Conservation (phyloP, 2,113 vertebrate genomes). For the Apeltes quadracus region DNA sequence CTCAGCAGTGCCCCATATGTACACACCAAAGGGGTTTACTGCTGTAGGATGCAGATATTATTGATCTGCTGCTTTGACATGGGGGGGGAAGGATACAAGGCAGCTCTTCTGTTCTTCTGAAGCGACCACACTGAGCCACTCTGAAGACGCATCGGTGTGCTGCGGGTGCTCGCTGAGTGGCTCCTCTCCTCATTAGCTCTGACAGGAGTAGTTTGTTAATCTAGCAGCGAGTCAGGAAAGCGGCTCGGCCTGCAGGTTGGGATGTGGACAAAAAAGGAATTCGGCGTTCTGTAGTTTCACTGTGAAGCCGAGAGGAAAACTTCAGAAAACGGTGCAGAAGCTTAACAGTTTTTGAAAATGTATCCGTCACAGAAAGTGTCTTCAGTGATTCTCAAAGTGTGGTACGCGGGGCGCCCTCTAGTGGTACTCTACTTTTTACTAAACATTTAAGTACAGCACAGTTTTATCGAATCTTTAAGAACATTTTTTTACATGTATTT, state of each 20-base stretch:
- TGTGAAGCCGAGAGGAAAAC: background rate
- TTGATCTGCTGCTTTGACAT: slow-evolving; percentile 47
- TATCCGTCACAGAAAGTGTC: slow-evolving; percentile 28
- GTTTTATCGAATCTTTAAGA: too few relatives aligned
- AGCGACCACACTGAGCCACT: slow-evolving; percentile 12
- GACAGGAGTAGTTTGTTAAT: slow-evolving; percentile 17
- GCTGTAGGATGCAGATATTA: slow-evolving; percentile 39
- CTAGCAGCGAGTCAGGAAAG: slow-evolving; percentile 19
- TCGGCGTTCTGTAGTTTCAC: background rate
- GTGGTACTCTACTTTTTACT: too few relatives aligned
- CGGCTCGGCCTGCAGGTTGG: slow-evolving; percentile 12
- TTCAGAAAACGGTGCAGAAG: slow-evolving; percentile 19
- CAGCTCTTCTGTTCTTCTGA: slow-evolving; percentile 23
- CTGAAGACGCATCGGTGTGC: slow-evolving; percentile 22
- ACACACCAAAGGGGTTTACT: slow-evolving; percentile 55
- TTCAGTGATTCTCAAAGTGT: too few relatives aligned
- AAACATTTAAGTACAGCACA: too few relatives aligned
- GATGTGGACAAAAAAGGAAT: slow-evolving; percentile 10
- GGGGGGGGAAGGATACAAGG: slow-evolving; percentile 32
- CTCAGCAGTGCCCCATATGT: slow-evolving; percentile 56
- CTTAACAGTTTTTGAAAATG: slow-evolving; percentile 18
- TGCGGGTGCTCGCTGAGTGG: slow-evolving; percentile 23
- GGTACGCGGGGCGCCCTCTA: too few relatives aligned
- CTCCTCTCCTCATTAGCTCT: slow-evolving; percentile 33
- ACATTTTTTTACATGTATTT: too few relatives aligned